Evolutionary conservation across 2,888 invertebrate species (phyloP).

Genomic region (Phytoseiulus persimilis): DNA sequence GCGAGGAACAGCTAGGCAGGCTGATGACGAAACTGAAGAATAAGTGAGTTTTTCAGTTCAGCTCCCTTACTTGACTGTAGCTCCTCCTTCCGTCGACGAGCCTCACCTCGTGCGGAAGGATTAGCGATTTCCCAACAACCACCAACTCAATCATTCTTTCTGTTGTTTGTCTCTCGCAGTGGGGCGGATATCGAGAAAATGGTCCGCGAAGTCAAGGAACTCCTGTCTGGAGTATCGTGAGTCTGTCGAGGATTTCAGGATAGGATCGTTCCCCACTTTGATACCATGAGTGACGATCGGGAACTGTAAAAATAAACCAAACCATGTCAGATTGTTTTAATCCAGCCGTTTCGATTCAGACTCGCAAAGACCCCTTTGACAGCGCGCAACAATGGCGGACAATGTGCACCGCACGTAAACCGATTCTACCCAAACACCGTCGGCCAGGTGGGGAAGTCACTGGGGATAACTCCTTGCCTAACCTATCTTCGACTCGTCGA

Average conservation of each 20-base stretch:
- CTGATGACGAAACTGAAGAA: not conserved
- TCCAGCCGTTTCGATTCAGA: not conserved
- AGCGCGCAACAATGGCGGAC: too few relatives aligned
- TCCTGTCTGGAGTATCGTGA: not conserved
- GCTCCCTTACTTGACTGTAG: too few relatives aligned
- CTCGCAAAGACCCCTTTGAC: too few relatives aligned
- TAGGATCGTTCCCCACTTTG: not conserved
- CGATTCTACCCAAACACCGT: too few relatives aligned
- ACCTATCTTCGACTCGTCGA: too few relatives aligned
- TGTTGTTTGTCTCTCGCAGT: not conserved
- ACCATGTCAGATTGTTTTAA: not conserved
- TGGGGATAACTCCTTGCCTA: too few relatives aligned
- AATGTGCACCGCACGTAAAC: too few relatives aligned
- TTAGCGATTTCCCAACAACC: not conserved
- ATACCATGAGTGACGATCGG: too few relatives aligned
- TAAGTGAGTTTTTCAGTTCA: not conserved
- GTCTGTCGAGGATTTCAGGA: not conserved
- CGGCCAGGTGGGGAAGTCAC: too few relatives aligned
- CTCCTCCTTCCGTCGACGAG: too few relatives aligned
- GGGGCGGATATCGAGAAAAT: constrained; percentile 19
- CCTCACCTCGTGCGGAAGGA: too few relatives aligned
- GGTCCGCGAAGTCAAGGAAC: constrained; percentile 24
- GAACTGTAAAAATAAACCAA: not conserved
- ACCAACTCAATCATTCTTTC: too few relatives aligned
- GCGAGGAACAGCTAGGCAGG: not conserved